Evolutionary conservation across 2,797 vertebrate genomes (phyloP).

Genomic region (Anniella stebbinsi): DNA sequence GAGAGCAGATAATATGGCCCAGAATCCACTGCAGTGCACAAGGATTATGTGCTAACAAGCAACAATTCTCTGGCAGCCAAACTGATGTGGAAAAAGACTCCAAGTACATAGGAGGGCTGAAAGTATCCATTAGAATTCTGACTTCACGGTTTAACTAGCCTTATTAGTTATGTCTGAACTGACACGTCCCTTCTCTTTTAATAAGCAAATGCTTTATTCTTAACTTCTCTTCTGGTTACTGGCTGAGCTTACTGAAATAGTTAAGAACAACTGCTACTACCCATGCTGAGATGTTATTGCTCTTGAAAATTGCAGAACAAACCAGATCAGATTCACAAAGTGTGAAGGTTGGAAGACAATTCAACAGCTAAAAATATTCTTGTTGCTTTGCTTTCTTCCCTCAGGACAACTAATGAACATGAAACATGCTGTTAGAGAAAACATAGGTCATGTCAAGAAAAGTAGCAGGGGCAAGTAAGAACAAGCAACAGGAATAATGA

Average conservation of each 20-base stretch:
- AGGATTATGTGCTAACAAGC: not conserved
- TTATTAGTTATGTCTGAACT: not conserved
- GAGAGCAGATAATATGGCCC: too few relatives aligned
- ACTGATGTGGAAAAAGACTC: not conserved
- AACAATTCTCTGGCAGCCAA: not conserved
- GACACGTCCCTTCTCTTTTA: not conserved
- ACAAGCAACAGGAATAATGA: not conserved
- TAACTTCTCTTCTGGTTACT: not conserved
- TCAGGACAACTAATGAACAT: not conserved
- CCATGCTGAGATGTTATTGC: not conserved
- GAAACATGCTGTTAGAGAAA: conserved; percentile 10
- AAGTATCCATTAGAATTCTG: not conserved
- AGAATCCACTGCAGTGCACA: not conserved
- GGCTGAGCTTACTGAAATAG: not conserved
- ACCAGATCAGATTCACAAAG: not conserved
- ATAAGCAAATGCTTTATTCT: not conserved
- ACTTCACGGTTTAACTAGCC: not conserved
- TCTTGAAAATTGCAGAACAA: conserved; percentile 7
- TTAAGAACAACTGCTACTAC: not conserved
- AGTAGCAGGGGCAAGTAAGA: not conserved
- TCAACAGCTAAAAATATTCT: conserved; percentile 17
- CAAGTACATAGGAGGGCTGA: not conserved
- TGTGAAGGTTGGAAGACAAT: not conserved
- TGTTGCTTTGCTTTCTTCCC: not conserved
- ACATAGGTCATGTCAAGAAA: not conserved